Base-by-base conservation (phyloP, 2,113 vertebrate species). In the Marmota flaviventris region DNA sequence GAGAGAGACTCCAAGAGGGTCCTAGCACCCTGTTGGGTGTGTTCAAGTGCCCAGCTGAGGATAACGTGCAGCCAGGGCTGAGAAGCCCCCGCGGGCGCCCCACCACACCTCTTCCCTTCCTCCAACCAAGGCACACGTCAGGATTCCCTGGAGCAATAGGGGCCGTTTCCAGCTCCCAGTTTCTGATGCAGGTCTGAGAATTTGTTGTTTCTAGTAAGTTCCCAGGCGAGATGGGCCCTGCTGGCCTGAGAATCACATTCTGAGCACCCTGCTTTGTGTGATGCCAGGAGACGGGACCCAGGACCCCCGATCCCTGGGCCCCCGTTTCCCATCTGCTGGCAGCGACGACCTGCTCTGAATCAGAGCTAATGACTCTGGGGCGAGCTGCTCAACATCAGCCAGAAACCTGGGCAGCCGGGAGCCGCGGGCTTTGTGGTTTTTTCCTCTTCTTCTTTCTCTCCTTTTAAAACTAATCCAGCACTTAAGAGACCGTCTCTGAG, bases 391-490 rank as follows among this genome's bases (percentile, higher is more conserved):
- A 3, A 6, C 6, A 7, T 42, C 63, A 42, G 27, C 17, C 75
- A 34, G 83, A 75, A 29, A 39, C 51, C 1, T 13, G 48, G 61
- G 5, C 58, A 61, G 37, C 10, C 27, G 45, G 1, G 9, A 48
- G 17, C 42, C n/a, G 5, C 27, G 56, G 18, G 72, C 77, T 88
- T 27, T 18, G 18, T 4, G 76, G 42, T n/a, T 63, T 84, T 58
- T 88, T n/a, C 73, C 72, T 48, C 53, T 78, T 73, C 48, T 85
- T 29, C 4, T 58, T 86, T 85, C 63, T 84, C 83, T 94, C 29
- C 86, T 94, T 94, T 93, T 58, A 81, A 92, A 86, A 85, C 34
- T 12, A 94, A 92, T 24, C 75, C 32, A 14, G 67, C 86, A n/a
- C 92, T 95, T 58, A 34, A 10, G 37, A 69, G 89, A 56, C 65